Conservation (phyloP, 2,888 invertebrate genomes). For the Teleiodes luculella region DNA sequence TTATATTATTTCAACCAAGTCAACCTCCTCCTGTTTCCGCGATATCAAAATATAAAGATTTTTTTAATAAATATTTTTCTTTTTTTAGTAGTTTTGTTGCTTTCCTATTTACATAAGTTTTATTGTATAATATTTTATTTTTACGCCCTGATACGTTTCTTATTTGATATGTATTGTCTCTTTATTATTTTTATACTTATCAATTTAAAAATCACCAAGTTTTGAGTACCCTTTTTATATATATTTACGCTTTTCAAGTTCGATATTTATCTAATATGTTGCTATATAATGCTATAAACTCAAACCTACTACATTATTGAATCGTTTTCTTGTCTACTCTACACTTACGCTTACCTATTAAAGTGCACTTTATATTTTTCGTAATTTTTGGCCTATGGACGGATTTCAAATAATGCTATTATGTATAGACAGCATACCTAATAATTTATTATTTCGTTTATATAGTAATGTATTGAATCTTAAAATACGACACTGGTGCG, state of each 20-base stretch:
- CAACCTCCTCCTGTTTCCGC: slow-evolving; percentile 76
- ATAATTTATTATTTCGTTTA: slow-evolving; percentile 22
- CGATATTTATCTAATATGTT: background rate
- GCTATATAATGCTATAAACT: background rate
- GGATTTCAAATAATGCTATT: slow-evolving; percentile 33
- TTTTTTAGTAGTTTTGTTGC: slow-evolving; percentile 30
- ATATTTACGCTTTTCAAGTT: background rate
- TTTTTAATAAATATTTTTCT: slow-evolving; percentile 36
- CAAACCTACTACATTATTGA: background rate
- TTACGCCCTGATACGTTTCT: slow-evolving; percentile 63
- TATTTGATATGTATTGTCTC: slow-evolving; percentile 35
- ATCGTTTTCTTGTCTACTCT: background rate
- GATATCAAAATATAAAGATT: slow-evolving; percentile 42
- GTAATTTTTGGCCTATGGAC: slow-evolving; percentile 45
- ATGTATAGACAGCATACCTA: slow-evolving; percentile 9
- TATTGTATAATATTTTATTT: slow-evolving; percentile 40
- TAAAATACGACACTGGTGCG: slow-evolving; percentile 57
- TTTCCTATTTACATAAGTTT: slow-evolving; percentile 27
- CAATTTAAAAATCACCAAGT: no score
- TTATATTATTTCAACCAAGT: slow-evolving; percentile 50
- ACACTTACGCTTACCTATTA: slow-evolving; percentile 11
- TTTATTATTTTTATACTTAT: background rate
- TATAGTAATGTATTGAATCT: slow-evolving; percentile 34
- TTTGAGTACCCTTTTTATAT: background rate
- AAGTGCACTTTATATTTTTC: slow-evolving; percentile 4